Evolutionary conservation across 2,797 vertebrate genomes (phyloP).

Genomic region (Acanthopagrus latus): DNA sequence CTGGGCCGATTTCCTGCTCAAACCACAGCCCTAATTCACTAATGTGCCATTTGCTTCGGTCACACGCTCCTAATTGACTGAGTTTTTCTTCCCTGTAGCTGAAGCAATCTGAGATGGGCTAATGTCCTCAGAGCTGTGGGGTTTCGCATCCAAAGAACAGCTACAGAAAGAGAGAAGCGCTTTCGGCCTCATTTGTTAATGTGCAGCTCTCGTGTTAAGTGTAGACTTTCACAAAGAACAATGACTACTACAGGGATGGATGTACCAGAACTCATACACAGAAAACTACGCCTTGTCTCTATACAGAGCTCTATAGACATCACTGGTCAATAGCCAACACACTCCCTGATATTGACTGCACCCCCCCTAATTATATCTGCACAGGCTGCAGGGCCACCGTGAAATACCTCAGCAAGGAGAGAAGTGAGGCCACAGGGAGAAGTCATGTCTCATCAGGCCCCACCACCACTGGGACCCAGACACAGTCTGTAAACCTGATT

Average conservation of each 20-base stretch:
- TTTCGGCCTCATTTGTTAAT: constrained; percentile 44
- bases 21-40: constrained; percentile 84
- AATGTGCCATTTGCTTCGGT: constrained; percentile 86
- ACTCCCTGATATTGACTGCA: constrained; percentile 76
- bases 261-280: constrained; percentile 20
- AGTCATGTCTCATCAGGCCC: constrained; percentile 57
- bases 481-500: constrained; percentile 8
- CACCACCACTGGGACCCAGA: constrained; percentile 30
- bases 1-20: constrained; percentile 81
- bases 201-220: constrained; percentile 5
- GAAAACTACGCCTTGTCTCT: constrained; percentile 6
- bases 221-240: constrained; percentile 28
- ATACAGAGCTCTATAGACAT: constrained; percentile 49
- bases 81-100: constrained; percentile 77
- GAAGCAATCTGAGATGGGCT: constrained; percentile 78
- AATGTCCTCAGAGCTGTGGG: constrained; percentile 73
- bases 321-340: constrained; percentile 74
- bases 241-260: constrained; percentile 24
- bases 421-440: constrained; percentile 77
- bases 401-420: constrained; percentile 84
- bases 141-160: constrained; percentile 56
- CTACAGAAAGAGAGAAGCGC: constrained; percentile 25
- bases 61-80: constrained; percentile 83
- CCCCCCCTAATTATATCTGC: constrained; percentile 82
- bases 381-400: constrained; percentile 74